Evolutionary conservation across 2,797 vertebrate genomes (phyloP), one percentile per base, ranked within the genome.

Genomic region (Rhynchonycteris naso): DNA sequence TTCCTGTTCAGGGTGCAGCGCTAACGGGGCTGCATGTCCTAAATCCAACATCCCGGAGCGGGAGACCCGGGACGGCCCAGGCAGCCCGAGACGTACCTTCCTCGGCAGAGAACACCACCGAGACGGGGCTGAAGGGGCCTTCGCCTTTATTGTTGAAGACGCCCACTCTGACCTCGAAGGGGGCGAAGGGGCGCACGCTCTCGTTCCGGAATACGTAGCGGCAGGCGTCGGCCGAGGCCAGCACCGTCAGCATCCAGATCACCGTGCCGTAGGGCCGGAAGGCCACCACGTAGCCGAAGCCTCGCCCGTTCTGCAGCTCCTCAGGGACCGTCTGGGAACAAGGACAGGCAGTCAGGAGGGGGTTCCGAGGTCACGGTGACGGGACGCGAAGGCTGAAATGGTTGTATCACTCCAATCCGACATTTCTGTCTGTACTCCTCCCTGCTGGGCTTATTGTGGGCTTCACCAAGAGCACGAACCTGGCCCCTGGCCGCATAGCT

Each of bases 91-190:
- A 59, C 95, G 2, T 98, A 99, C 99, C 99, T 99, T 99, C 99
- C 95, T 99, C 99, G 0, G 99, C 99, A 0, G 99, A 99, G 97
- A 99, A 99, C 95, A 99, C 99, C 0, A 99, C 98, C 0, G 98
- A 98, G 30, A 99, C 97, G 0, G 99, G 97, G 97, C 99, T 99
- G 97, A 99, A 99, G 0, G 99, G 99, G 2, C 99, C 99, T 91
- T 99, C 99, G 5, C 99, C 99, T 96, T 99, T 99, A 89, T 99
- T 99, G 98, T 99, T 99, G 98, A 99, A 99, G 74, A 99, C 99
- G 0, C 99, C 99, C 7, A 99, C 99, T 97, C 99, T 99, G 78
- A 99, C 99, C 54, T 99, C 99, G 50, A 99, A 99, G 65, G 99
- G 99, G 3, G 99, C 99, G 98, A 99, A 99, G 19, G 99, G 99